Evolutionary conservation across 2,888 invertebrate genomes (phyloP).

Genomic region (Ypsolopha sequella): DNA sequence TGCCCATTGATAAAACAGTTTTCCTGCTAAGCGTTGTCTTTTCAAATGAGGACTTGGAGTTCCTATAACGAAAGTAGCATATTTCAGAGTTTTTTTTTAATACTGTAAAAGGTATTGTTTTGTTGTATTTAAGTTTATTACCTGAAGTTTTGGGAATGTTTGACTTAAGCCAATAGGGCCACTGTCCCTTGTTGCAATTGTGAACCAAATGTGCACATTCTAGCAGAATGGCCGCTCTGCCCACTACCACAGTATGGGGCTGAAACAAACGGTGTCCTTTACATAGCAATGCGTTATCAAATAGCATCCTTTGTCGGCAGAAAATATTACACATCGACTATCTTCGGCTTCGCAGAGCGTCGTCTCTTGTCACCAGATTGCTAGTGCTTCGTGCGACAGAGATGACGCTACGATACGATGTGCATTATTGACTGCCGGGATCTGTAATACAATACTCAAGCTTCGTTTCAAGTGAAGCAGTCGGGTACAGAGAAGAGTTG

Average conservation of each 20-base stretch:
- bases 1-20: slow-evolving; percentile 98
- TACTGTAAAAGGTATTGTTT: not conserved
- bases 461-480: too few species aligned
- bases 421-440: too few species aligned
- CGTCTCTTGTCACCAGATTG: too few species aligned
- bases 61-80: slow-evolving; percentile 65
- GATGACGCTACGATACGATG: too few species aligned
- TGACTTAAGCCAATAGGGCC: slow-evolving; percentile 98
- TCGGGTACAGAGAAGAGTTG: too few species aligned
- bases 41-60: slow-evolving; percentile 52
- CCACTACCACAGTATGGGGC: slow-evolving; percentile 94
- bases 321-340: too few species aligned
- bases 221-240: slow-evolving; percentile 90
- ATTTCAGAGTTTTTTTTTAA: not conserved
- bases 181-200: slow-evolving; percentile 97
- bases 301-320: too few species aligned
- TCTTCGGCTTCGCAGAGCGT: too few species aligned
- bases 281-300: too few species aligned
- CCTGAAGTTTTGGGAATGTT: slow-evolving; percentile 64
- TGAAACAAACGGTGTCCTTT: slow-evolving; percentile 35
- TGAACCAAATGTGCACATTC: slow-evolving; percentile 98
- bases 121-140: slow-evolving; percentile 16
- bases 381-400: too few species aligned
- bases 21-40: slow-evolving; percentile 85
- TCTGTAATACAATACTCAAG: too few species aligned